Percentiles rank a stretch among this genome's conserved stretches.
phyloP scores from a whole-genome alignment of 2,888 invertebrate genomes.

The Flexamia atlantica region DNA sequence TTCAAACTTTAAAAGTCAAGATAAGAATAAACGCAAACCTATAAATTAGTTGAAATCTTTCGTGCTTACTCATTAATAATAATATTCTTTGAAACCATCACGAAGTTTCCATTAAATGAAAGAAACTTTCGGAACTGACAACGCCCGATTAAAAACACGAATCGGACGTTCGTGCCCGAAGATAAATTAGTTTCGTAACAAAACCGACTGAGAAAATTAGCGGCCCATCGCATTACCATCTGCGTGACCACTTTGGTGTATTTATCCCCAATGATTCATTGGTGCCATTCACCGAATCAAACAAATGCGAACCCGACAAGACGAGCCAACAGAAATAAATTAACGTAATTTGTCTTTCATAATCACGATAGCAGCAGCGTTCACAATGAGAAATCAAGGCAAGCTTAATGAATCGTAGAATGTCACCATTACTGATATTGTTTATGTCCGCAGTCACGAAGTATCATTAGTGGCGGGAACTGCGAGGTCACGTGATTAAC shows the following conservation, averaged over 20 bases:
- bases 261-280: conserved; percentile 8
- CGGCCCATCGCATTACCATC: conserved; percentile 43
- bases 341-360: conserved; percentile 53
- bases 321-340: conserved; percentile 36
- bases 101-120: conserved; percentile 14
- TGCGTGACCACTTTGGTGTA: conserved; percentile 49
- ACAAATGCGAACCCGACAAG: conserved; percentile 46
- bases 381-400: conserved; percentile 54
- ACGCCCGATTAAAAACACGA: conserved; percentile 43
- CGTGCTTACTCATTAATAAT: conserved; percentile 6
- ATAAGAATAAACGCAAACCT: too few relatives aligned
- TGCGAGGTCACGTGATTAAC: conserved; percentile 50
- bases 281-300: conserved; percentile 46
- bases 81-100: neutral
- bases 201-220: conserved; percentile 50
- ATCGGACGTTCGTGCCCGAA: conserved; percentile 42
- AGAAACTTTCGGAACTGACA: conserved; percentile 32
- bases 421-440: conserved; percentile 51
- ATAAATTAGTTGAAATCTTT: neutral
- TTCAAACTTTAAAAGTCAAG: too few relatives aligned
- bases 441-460: conserved; percentile 49
- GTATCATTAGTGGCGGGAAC: conserved; percentile 28
- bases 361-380: conserved; percentile 48
- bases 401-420: conserved; percentile 53
- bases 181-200: conserved; percentile 46